Base-by-base conservation (phyloP, 2,888 invertebrate species). In the Tromatobia lineatoria region DNA sequence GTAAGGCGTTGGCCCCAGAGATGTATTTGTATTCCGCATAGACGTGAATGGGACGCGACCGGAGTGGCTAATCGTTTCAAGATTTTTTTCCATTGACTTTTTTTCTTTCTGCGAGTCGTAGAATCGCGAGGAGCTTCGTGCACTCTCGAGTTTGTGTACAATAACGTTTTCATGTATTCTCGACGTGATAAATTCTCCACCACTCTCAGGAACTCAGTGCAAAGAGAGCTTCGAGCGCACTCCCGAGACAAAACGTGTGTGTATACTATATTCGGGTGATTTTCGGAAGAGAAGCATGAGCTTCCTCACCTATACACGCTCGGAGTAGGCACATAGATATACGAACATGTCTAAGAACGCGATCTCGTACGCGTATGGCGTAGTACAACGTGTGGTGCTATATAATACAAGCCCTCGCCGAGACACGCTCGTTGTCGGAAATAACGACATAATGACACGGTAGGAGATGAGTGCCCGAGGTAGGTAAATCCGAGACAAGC, bases 371-470 rank as follows among this genome's bases (percentile, higher is more conserved):
- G 70, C 67, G 67, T 73, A 67, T 67, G 54, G 57, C 70, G 66
- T 73, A 78, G 78, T 83, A 64, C 75, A 80, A 52, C 50, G 69
- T 70, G 42, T 61, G 64, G 64, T 64, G 20, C 42, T 61, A 20
- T 70, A 66, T 80, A 73, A 71, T 71, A 64, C 70, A 69, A 57
- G 74, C 83, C 89, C 89, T 83, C 78, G 90, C 84, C 91, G 90
- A 91, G 91, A 92, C 91, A 91, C 91, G 92, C 92, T 93, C 92
- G 93, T 93, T 93, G 92, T 92, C 91, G 91, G 91, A 91, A 93
- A 93, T 93, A 93, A 93, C 92, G 92, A 93, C 91, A 93, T 93
- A 93, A 93, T 93, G 92, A 93, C 92, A 93, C 88, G 92, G 92
- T 92, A 90, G 91, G 88, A 90, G 91, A 92, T 90, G 91, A 91